A percentile compares a stretch with the other conserved stretches of the same genome.
phyloP scores from a whole-genome alignment of 2,888 invertebrate species.

The Phanerotoma sp. region DNA sequence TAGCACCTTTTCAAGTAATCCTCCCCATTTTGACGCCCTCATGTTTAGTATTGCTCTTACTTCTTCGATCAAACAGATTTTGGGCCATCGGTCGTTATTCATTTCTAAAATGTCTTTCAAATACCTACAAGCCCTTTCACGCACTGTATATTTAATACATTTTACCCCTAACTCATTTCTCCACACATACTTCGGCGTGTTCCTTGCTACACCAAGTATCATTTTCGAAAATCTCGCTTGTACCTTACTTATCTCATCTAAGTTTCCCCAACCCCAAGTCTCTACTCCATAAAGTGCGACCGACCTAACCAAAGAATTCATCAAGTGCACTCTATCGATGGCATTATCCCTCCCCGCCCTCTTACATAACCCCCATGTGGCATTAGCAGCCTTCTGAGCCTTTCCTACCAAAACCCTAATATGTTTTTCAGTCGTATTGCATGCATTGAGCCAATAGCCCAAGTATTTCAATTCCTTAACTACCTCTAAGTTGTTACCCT shows the following conservation, averaged over 20 bases:
- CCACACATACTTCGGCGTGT: slow-evolving; percentile 4
- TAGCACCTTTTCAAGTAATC: neutral
- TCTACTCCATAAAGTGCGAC: slow-evolving; percentile 1
- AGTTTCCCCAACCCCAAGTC: neutral
- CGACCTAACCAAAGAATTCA: neutral
- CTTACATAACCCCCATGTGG: slow-evolving; percentile 7
- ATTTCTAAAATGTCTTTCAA: neutral
- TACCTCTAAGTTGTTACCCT: slow-evolving; percentile 8
- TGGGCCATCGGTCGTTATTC: neutral
- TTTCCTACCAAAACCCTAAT: neutral
- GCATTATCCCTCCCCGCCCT: neutral
- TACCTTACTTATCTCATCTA: neutral
- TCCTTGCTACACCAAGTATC: slow-evolving; percentile 7
- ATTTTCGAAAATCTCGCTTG: neutral
- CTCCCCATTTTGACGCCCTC: neutral
- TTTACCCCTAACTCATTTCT: neutral
- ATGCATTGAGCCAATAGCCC: slow-evolving; percentile 14
- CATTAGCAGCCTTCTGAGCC: slow-evolving; percentile 1
- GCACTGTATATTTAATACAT: slow-evolving; percentile 1
- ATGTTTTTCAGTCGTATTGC: neutral
- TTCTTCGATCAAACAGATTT: neutral
- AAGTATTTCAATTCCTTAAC: slow-evolving; percentile 17
- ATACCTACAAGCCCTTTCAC: neutral
- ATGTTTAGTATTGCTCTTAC: neutral
- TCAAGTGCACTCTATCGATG: neutral